phyloP scores from a whole-genome alignment of 2,113 vertebrate genomes.

The Prionailurus viverrinus region DNA sequence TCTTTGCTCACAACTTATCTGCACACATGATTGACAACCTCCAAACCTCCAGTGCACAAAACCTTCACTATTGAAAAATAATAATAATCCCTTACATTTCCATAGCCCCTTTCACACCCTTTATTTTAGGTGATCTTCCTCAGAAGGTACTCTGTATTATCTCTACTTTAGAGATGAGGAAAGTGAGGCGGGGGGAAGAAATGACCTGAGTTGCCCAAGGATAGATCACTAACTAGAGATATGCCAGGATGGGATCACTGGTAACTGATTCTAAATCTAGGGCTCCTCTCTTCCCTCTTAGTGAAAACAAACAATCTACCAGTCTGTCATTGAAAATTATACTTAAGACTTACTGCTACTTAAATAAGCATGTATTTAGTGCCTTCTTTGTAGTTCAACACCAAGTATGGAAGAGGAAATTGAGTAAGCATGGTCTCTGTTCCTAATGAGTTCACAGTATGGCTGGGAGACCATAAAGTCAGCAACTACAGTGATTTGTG shows the following conservation, averaged over 20 bases:
- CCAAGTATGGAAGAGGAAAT: background rate
- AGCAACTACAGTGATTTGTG: background rate
- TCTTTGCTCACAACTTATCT: background rate
- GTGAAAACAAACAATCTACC: background rate
- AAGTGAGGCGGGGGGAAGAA: background rate
- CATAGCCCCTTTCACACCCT: background rate
- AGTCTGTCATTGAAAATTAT: background rate
- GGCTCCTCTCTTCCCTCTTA: background rate
- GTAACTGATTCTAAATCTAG: background rate
- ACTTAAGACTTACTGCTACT: background rate
- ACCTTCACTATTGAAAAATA: background rate
- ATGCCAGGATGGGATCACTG: too few species aligned
- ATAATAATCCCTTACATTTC: background rate
- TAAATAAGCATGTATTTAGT: background rate
- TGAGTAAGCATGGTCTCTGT: background rate
- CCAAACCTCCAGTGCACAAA: background rate
- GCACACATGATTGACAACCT: background rate
- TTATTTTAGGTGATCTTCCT: background rate
- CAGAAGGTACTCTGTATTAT: background rate
- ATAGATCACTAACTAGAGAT: background rate
- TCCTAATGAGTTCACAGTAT: background rate
- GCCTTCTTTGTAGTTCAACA: background rate
- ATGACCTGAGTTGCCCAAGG: background rate
- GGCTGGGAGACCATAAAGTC: background rate
- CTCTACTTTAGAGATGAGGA: background rate